Percentiles rank a stretch among this genome's conserved stretches.
Evolutionary conservation across 1,140 invertebrate species (phyloP).

Genomic region (Nephila pilipes): DNA sequence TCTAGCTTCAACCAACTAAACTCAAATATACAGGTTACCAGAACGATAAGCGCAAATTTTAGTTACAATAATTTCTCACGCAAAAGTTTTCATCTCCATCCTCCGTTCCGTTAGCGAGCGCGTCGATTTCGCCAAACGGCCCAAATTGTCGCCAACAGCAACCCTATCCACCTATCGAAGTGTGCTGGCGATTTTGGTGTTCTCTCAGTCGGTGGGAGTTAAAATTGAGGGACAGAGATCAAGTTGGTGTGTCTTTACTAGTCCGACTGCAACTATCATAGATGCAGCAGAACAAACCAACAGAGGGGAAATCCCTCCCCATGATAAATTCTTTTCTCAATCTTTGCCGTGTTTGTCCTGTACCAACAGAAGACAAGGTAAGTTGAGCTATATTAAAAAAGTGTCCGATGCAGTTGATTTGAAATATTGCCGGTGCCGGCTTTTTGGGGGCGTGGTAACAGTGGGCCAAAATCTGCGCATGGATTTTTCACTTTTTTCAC

Average conservation of each 20-base stretch:
- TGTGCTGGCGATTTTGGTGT: not conserved
- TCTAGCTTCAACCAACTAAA: not conserved
- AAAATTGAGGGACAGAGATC: conserved; percentile 38
- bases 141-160: not conserved
- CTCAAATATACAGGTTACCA: conserved; percentile 1
- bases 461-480: conserved; percentile 49
- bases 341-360: conserved; percentile 94
- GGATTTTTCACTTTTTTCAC: not conserved
- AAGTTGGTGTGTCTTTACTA: conserved; percentile 33
- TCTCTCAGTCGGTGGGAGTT: conserved; percentile 28
- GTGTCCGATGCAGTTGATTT: not conserved
- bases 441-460: conserved; percentile 57
- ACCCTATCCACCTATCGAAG: conserved; percentile 8
- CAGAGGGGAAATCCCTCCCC: conserved; percentile 52
- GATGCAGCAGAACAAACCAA: conserved; percentile 60
- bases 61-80: not conserved
- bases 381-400: conserved; percentile 78
- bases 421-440: conserved; percentile 18
- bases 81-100: not conserved
- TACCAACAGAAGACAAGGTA: conserved; percentile 96
- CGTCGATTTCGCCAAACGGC: not conserved
- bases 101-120: not conserved
- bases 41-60: conserved; percentile 11
- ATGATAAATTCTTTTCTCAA: conserved; percentile 95
- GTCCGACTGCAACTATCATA: conserved; percentile 1